phyloP scores from a whole-genome alignment of 2,888 invertebrate genomes.

The Xylota segnis region DNA sequence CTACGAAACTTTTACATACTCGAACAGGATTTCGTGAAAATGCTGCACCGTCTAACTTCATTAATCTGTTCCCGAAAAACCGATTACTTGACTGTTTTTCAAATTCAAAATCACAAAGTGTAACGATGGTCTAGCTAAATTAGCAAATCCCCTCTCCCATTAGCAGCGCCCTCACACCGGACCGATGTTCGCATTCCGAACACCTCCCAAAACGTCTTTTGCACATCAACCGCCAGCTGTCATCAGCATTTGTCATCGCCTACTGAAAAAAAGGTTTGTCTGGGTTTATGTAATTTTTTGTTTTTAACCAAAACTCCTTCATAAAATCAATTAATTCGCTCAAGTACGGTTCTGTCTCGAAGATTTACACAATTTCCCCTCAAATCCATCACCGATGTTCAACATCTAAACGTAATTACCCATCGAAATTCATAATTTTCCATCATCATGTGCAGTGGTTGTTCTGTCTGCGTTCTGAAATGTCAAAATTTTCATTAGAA shows the following conservation, averaged over 20 bases:
- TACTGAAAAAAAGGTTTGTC: constrained; percentile 65
- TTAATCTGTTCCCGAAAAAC: no score
- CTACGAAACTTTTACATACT: no score
- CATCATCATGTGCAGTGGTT: constrained; percentile 68
- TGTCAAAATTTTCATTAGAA: constrained; percentile 60
- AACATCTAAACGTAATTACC: not conserved
- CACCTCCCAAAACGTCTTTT: constrained; percentile 21
- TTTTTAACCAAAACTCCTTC: constrained; percentile 51
- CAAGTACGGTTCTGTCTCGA: not conserved
- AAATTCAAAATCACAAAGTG: not conserved
- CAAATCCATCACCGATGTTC: not conserved
- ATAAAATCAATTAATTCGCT: constrained; percentile 4
- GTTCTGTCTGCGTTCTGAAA: constrained; percentile 50
- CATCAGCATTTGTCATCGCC: constrained; percentile 69
- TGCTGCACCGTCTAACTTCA: no score
- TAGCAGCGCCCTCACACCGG: constrained; percentile 22
- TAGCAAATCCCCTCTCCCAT: not conserved
- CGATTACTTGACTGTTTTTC: not conserved
- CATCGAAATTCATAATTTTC: not conserved
- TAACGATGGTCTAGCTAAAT: not conserved
- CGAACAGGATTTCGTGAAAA: no score
- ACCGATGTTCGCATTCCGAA: constrained; percentile 1
- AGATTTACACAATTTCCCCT: not conserved
- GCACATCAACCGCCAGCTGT: constrained; percentile 60
- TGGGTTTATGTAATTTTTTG: constrained; percentile 74